A percentile compares a stretch with the other conserved stretches of the same genome.
These are phyloP conservation scores for Argyra leucocephala DNA, from an alignment of 2,888 invertebrate species.

Conservation along the genomic window DNA sequence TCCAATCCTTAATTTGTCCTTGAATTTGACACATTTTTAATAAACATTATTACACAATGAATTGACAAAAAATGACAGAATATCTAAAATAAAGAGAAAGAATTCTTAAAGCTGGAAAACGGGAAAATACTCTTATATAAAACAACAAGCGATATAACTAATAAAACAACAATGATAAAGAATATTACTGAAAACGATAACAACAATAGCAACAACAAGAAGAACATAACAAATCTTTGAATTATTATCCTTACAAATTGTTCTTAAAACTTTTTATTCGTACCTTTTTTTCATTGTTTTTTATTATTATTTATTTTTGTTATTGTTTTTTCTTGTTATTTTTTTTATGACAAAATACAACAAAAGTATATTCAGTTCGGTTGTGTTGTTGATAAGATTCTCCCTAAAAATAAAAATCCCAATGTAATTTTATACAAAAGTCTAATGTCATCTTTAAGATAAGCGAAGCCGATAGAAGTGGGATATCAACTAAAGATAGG, in stretches of 20 bases:
- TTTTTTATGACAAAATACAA: neutral
- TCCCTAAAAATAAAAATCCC: neutral
- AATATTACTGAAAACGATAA: too few relatives aligned
- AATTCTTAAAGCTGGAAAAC: neutral
- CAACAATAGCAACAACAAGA: too few relatives aligned
- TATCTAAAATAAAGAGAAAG: neutral
- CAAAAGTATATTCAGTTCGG: too few relatives aligned
- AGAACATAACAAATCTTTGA: too few relatives aligned
- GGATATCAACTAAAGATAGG: too few relatives aligned
- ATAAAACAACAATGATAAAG: neutral
- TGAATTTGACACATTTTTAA: constrained; percentile 6
- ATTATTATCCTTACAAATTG: constrained; percentile 1
- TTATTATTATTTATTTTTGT: neutral
- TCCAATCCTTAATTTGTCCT: neutral
- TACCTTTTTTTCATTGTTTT: too few relatives aligned
- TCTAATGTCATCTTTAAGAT: neutral
- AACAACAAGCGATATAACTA: neutral
- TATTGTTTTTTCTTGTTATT: neutral
- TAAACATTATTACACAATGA: constrained; percentile 1
- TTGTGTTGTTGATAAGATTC: neutral
- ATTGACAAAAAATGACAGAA: neutral
- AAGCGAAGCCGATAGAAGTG: too few relatives aligned
- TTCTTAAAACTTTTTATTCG: neutral
- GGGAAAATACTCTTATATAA: neutral
- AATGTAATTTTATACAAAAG: neutral